Evolutionary conservation across 2,113 vertebrate species (phyloP).

Genomic region (Chaenocephalus aceratus): DNA sequence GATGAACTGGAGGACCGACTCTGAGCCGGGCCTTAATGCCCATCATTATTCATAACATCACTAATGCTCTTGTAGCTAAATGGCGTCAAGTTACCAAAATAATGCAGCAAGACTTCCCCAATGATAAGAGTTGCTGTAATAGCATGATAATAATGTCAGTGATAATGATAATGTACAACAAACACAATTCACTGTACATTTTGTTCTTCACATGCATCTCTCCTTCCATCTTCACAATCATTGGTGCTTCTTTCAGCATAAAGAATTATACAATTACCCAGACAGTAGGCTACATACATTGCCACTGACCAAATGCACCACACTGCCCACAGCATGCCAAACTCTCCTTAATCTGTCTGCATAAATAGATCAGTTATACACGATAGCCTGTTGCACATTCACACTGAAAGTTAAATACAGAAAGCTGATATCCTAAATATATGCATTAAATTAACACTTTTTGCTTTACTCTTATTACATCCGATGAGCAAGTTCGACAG

Average conservation of each 20-base stretch:
- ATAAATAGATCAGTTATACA: neutral
- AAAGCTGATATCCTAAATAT: slow-evolving; percentile 4
- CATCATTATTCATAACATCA: neutral
- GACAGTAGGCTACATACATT: neutral
- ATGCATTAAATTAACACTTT: neutral
- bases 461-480: neutral
- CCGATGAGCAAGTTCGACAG: too few relatives aligned
- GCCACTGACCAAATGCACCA: slow-evolving; percentile 14
- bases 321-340: slow-evolving; percentile 27
- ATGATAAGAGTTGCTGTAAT: neutral
- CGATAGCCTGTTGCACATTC: slow-evolving; percentile 4
- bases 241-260: neutral
- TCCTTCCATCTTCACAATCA: neutral
- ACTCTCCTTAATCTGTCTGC: too few relatives aligned
- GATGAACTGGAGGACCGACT: neutral
- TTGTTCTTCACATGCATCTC: too few relatives aligned
- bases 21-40: neutral
- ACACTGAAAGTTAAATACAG: neutral
- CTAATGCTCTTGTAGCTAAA: neutral
- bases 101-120: neutral
- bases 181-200: neutral
- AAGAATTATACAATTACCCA: neutral
- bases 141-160: neutral
- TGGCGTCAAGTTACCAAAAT: neutral
- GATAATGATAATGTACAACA: neutral